Evolutionary conservation across 2,113 vertebrate species (phyloP), one percentile per base, ranked within the genome.

Genomic region (Cottus gobio): DNA sequence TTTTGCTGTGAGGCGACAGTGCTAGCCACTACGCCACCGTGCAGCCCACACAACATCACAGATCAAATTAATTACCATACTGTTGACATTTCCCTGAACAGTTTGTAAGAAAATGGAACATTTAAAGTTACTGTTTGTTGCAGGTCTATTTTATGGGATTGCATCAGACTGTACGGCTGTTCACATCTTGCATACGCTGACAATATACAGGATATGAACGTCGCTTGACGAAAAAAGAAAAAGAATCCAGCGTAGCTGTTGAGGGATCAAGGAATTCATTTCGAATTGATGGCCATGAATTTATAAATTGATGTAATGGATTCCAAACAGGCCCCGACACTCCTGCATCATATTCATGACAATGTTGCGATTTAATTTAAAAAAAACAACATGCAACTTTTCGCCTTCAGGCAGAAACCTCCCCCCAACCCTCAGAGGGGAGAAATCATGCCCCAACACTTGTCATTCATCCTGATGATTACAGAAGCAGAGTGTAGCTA

Each of bases 391-490:
- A 69, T 80, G 37, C 12, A 77, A 50, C 72, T 22, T 61, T 42
- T n/a, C 3, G 0, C 3, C 78, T 66, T 74, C 7, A 68, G 80
- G 63, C 28, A 82, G 60, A 68, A 70, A 82, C 50, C 24, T 15
- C 54, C 22, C 18, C 5, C 50, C 54, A 73, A 30, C 7, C 15
- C 39, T 62, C 46, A 37, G 48, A 10, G 30, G 3, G 42, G 37
- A 3, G 65, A 61, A 71, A 74, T 73, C 76, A 74, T 68, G 58
- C 52, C 52, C 73, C 18, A 60, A 61, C 4, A 50, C 37, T 75
- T 80, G 52, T 68, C 71, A 80, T 69, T 85, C 52, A 85, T n/a
- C 20, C 7, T 77, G 77, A 81, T 79, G 0, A 75, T 74, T 15
- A 74, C 37, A 34, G 52, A 73, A 28, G 56, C 13, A 15, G 36